These are phyloP conservation scores for Pinna nobilis DNA, from an alignment of 1,140 invertebrate species.

Conservation along the genomic window DNA sequence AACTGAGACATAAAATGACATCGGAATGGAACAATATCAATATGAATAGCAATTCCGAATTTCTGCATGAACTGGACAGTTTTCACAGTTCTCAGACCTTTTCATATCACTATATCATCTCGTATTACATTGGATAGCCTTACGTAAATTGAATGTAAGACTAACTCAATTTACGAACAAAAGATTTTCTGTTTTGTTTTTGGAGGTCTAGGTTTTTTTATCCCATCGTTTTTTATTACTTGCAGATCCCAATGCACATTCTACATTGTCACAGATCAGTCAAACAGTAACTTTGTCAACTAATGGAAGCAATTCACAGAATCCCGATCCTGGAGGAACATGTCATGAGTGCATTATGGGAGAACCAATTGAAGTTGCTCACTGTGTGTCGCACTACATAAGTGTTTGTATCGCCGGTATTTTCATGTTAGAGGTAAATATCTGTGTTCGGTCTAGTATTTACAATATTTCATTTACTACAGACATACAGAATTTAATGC, in stretches of 20 bases:
- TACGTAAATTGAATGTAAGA: too few relatives aligned
- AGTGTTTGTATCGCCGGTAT: slow-evolving; percentile 31
- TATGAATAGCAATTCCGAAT: too few relatives aligned
- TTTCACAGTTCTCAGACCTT: too few relatives aligned
- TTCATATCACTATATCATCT: too few relatives aligned
- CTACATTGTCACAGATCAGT: background rate
- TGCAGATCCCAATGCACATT: background rate
- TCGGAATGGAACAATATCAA: too few relatives aligned
- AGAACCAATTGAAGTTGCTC: slow-evolving; percentile 14
- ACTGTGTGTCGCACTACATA: slow-evolving; percentile 32
- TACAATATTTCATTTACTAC: background rate
- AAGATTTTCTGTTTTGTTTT: too few relatives aligned
- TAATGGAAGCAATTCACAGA: background rate
- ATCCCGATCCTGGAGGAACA: slow-evolving; percentile 5
- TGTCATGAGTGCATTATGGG: slow-evolving; percentile 23
- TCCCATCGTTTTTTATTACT: background rate
- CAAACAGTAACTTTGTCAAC: background rate
- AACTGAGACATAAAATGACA: too few relatives aligned
- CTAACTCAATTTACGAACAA: too few relatives aligned
- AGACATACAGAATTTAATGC: too few relatives aligned
- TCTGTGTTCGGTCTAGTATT: background rate
- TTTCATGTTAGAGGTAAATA: slow-evolving; percentile 36
- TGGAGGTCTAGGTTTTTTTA: too few relatives aligned
- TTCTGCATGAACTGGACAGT: too few relatives aligned
- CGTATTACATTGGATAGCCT: too few relatives aligned